Evolutionary conservation across 2,113 vertebrate species (phyloP).

Genomic region (Uria lomvia): DNA sequence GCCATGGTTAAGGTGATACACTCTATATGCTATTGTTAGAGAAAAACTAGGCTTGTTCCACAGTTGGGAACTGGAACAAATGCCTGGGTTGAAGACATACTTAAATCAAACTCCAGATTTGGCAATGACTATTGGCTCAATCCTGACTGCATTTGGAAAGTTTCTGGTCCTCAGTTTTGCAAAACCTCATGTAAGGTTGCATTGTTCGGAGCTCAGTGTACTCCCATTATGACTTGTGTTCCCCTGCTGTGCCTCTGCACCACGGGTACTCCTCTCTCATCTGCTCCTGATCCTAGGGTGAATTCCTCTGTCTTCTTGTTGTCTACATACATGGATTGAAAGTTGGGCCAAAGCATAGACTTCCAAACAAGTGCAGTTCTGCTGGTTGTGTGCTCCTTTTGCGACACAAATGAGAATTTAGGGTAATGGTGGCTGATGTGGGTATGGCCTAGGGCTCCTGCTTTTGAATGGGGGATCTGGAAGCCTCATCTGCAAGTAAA

Average conservation of each 20-base stretch:
- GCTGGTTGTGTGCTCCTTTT: background rate
- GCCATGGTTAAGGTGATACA: background rate
- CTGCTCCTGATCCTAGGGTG: background rate
- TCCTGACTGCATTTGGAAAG: background rate
- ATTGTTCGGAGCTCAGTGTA: accelerated
- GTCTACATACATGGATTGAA: background rate
- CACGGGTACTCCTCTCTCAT: background rate
- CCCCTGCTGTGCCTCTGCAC: background rate
- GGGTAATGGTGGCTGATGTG: background rate
- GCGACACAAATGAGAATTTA: background rate
- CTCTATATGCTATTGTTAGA: background rate
- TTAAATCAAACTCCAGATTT: background rate
- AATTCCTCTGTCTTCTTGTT: background rate
- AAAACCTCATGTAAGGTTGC: background rate
- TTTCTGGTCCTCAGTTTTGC: background rate
- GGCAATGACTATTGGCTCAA: background rate
- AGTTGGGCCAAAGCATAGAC: background rate
- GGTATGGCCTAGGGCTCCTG: background rate
- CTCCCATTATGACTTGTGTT: background rate
- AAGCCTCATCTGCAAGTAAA: slow-evolving; percentile 46
- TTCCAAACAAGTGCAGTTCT: background rate
- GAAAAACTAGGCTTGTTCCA: background rate
- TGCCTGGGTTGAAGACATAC: background rate
- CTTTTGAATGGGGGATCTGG: background rate
- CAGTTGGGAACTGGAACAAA: background rate